These are phyloP conservation scores for Drosophila greeni DNA, from an alignment of 2,888 invertebrate species.

Conservation along the genomic window DNA sequence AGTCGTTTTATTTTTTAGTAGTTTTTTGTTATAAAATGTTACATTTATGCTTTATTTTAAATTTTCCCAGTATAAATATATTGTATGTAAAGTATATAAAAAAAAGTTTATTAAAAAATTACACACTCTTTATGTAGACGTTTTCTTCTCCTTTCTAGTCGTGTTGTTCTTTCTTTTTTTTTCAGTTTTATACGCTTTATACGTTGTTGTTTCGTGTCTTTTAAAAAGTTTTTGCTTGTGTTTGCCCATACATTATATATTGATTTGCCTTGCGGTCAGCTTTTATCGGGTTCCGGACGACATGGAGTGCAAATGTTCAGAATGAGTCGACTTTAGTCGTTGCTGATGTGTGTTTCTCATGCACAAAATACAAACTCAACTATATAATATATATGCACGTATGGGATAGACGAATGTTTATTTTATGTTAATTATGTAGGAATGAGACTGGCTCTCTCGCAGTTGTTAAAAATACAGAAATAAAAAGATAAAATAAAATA, in stretches of 20 bases:
- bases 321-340: slow-evolving; percentile 22
- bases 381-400: slow-evolving; percentile 12
- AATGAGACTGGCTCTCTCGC: slow-evolving; percentile 38
- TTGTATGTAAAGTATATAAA: slow-evolving; percentile 70
- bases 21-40: slow-evolving; percentile 67
- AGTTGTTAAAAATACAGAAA: slow-evolving; percentile 33
- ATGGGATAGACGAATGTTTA: slow-evolving; percentile 37
- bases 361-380: slow-evolving; percentile 16
- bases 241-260: slow-evolving; percentile 20
- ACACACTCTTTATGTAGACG: slow-evolving; percentile 59
- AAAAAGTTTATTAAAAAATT: slow-evolving; percentile 70
- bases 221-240: slow-evolving; percentile 53
- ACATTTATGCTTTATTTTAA: slow-evolving; percentile 66
- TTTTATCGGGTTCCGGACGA: slow-evolving; percentile 27
- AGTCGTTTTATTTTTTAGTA: background rate
- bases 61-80: slow-evolving; percentile 70
- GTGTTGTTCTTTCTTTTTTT: slow-evolving; percentile 32
- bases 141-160: slow-evolving; percentile 16
- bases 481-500: slow-evolving; percentile 13
- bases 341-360: slow-evolving; percentile 18
- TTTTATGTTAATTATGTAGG: slow-evolving; percentile 43
- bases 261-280: slow-evolving; percentile 17
- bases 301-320: slow-evolving; percentile 9
- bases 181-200: slow-evolving; percentile 45
- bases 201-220: slow-evolving; percentile 51